Evolutionary conservation across 92 coral and sea anemone species (phyloP), one percentile per base, ranked within the genome.

Genomic region (Nematostella vectensis): DNA sequence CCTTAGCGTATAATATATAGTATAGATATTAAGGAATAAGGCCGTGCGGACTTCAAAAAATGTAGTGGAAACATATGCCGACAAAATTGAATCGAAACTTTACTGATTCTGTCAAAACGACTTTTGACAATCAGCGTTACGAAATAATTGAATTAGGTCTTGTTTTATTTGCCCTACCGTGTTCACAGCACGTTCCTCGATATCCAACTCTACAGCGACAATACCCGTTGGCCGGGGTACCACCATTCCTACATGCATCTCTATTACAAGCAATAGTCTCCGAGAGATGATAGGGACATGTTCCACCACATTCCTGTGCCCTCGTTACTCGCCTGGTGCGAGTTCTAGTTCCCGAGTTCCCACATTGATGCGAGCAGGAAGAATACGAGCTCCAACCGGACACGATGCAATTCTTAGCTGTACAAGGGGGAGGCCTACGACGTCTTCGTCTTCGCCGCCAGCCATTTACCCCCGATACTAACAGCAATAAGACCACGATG

Each of bases 381-480:
- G 75, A 30, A 72, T 74, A 80, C 17, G 67, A 51, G 1, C 77
- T 19, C 95, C 94, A 88, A 2, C 47, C 21, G 3, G 71, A 25
- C 9, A 77, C 88, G 2, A 29, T 69, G 25, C 96, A 88, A 52
- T 88, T 71, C 0, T 69, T 52, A 0, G 85, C 50, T 6, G 30
- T 19, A 29, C 83, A 70, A n/a, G n/a, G n/a, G n/a, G 86, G 87
- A 2, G 87, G 81, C n/a, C n/a, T n/a, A n/a, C n/a, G 17, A 8
- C 51, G 9, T 2, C 59, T 33, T 11, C 77, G 70, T 17, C 82
- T 23, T 23, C 82, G 36, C 1, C 67, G 64, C 50, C 66, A 68
- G 1, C 37, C 29, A 0, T 12, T n/a, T n/a, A n/a, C n/a, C n/a
- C n/a, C n/a, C n/a, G n/a, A n/a, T n/a, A n/a, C n/a, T n/a, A n/a